Evolutionary conservation across 2,888 invertebrate genomes (phyloP).

Genomic region (Crossocerus cetratus): DNA sequence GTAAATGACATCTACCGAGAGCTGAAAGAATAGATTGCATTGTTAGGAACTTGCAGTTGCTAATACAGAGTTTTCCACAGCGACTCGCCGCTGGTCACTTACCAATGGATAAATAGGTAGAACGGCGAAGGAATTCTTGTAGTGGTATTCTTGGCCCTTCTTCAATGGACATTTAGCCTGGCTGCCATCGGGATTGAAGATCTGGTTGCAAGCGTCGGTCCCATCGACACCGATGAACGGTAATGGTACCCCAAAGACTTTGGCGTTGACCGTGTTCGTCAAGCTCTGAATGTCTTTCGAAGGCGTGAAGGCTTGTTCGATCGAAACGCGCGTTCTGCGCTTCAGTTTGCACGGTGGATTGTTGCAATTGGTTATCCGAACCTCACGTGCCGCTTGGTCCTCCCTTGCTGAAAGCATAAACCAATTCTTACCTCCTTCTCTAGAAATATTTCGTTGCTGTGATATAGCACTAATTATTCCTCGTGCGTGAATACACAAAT

Average conservation of each 20-base stretch:
- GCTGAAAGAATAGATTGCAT: constrained; percentile 74
- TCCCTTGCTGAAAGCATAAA: constrained; percentile 24
- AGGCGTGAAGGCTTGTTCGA: constrained; percentile 81
- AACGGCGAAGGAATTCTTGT: constrained; percentile 82
- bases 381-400: constrained; percentile 23
- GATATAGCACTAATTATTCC: too few relatives aligned
- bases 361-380: constrained; percentile 81
- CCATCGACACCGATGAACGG: constrained; percentile 90
- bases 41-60: background rate
- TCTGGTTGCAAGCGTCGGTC: constrained; percentile 82
- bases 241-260: constrained; percentile 81
- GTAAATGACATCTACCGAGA: constrained; percentile 83
- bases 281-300: constrained; percentile 79
- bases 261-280: constrained; percentile 82
- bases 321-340: constrained; percentile 79
- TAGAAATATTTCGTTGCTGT: too few relatives aligned
- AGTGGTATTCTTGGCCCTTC: constrained; percentile 83
- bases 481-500: too few relatives aligned
- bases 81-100: constrained; percentile 48
- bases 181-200: constrained; percentile 80
- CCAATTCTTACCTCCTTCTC: too few relatives aligned
- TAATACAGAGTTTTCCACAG: too few relatives aligned
- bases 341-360: constrained; percentile 83
- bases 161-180: constrained; percentile 84
- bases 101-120: constrained; percentile 80